Conservation (phyloP, 1,140 invertebrate species). For the Mylabris phalerata region DNA sequence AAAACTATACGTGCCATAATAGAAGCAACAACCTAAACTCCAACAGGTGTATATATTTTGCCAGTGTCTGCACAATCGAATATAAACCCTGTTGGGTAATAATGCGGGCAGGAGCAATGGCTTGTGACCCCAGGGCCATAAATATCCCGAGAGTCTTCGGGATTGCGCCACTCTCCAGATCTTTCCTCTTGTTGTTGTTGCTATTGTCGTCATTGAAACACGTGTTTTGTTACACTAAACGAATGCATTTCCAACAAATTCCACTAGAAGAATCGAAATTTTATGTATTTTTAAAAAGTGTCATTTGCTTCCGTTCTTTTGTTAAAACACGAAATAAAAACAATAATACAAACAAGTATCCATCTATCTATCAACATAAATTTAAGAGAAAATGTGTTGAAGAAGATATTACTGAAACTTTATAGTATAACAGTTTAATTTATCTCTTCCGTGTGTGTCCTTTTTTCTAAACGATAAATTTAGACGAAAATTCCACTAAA, state of each 20-base stretch:
- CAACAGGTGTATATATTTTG: slow-evolving; percentile 43
- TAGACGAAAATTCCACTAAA: no score
- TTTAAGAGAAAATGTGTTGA: no score
- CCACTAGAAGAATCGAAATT: background rate
- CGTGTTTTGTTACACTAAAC: slow-evolving; percentile 5
- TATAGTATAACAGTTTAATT: no score
- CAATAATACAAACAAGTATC: no score
- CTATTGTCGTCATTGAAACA: slow-evolving; percentile 5
- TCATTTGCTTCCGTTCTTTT: slow-evolving; percentile 6
- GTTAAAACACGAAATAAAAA: background rate
- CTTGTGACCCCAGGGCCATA: slow-evolving; percentile 42
- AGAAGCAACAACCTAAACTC: slow-evolving; percentile 28
- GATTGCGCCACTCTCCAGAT: slow-evolving; percentile 16
- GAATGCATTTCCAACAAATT: slow-evolving; percentile 2
- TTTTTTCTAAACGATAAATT: no score
- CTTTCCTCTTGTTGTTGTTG: background rate
- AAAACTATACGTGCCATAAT: no score
- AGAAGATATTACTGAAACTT: no score
- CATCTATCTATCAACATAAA: no score
- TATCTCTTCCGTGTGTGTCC: no score
- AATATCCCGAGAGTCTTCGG: slow-evolving; percentile 37
- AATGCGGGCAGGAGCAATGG: slow-evolving; percentile 42
- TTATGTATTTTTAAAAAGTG: slow-evolving; percentile 1
- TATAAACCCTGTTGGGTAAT: slow-evolving; percentile 42
- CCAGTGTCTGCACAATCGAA: slow-evolving; percentile 38